Evolutionary conservation across 2,113 vertebrate genomes (phyloP).

Genomic region (Microcebus jonahi): DNA sequence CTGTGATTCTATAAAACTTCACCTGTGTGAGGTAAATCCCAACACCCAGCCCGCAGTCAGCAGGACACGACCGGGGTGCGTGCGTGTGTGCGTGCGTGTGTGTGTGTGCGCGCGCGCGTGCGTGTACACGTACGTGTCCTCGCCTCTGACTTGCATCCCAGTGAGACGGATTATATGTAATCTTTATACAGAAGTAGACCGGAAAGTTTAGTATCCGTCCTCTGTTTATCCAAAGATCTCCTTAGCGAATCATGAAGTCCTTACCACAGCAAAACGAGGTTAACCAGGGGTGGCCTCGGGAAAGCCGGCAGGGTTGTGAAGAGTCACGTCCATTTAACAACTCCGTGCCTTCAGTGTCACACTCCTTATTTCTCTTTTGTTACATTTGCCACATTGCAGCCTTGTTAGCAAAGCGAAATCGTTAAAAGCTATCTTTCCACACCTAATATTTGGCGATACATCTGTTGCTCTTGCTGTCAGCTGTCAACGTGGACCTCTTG

Average conservation of each 20-base stretch:
- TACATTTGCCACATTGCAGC: background rate
- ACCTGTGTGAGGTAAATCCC: background rate
- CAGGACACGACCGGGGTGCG: no score
- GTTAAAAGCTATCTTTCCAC: background rate
- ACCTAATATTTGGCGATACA: rapidly evolving
- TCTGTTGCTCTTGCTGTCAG: background rate
- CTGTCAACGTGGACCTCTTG: background rate
- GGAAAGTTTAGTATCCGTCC: background rate
- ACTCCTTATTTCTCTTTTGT: background rate
- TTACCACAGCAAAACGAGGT: background rate
- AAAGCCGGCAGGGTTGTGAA: background rate
- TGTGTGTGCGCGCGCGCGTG: no score
- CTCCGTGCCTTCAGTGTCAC: rapidly evolving
- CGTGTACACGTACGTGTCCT: rapidly evolving
- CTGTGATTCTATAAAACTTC: background rate
- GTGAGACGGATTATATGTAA: background rate
- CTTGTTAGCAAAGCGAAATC: background rate
- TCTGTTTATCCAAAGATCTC: background rate
- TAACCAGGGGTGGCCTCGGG: background rate
- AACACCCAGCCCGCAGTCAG: background rate
- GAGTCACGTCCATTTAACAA: rapidly evolving
- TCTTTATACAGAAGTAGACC: background rate
- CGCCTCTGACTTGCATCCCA: background rate
- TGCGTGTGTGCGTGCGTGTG: no score
- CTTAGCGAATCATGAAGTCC: background rate